These are phyloP conservation scores for Agonopterix subpropinquella DNA, from an alignment of 2,888 invertebrate species.

Conservation along the genomic window DNA sequence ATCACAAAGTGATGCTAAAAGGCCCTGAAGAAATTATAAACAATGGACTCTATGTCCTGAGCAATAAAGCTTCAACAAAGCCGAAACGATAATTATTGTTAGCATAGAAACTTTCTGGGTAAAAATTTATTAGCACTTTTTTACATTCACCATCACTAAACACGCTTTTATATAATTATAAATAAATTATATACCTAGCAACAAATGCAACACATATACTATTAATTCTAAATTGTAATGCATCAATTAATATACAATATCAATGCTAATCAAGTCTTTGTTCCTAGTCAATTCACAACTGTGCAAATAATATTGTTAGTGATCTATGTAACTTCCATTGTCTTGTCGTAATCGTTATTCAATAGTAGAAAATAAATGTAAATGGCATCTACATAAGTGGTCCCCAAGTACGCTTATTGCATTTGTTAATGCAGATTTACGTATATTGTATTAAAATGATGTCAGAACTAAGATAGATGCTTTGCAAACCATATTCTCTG, in stretches of 20 bases:
- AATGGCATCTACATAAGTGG: constrained; percentile 23
- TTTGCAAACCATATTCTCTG: too few species aligned
- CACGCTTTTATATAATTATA: too few species aligned
- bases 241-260: too few species aligned
- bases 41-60: constrained; percentile 34
- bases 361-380: constrained; percentile 30
- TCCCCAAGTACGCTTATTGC: too few species aligned
- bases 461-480: too few species aligned
- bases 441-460: too few species aligned
- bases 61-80: constrained; percentile 37
- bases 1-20: too few species aligned
- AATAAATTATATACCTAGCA: too few species aligned
- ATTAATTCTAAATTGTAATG: too few species aligned
- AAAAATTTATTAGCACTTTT: constrained; percentile 36
- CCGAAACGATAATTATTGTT: constrained; percentile 46
- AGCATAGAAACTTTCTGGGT: constrained; percentile 44
- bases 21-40: constrained; percentile 13
- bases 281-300: background rate
- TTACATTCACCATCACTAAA: too few species aligned
- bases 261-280: background rate
- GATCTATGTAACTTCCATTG: constrained; percentile 28
- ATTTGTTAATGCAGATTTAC: too few species aligned
- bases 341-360: constrained; percentile 30
- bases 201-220: too few species aligned
- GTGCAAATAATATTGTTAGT: constrained; percentile 21